Evolutionary conservation across 35 echinoderm and acorn worm species (phyloP).

Genomic region (Holothuria glaberrima): DNA sequence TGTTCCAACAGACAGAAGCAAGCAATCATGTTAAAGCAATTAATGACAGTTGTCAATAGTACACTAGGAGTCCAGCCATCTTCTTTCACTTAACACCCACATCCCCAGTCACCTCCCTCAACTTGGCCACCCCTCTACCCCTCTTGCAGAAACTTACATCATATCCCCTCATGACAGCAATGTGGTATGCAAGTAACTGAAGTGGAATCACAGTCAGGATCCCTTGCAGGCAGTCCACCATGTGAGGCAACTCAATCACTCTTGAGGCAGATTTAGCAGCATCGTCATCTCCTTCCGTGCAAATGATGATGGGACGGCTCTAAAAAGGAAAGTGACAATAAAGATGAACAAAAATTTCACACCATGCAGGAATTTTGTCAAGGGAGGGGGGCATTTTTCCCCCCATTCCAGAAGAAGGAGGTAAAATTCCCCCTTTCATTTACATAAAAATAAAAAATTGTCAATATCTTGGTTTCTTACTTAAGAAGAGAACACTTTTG

Average conservation of each 20-base stretch:
- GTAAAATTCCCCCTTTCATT: no score
- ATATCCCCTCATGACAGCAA: constrained; percentile 89
- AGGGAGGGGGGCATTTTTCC: no score
- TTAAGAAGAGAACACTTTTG: no score
- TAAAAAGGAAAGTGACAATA: background rate
- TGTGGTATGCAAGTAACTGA: constrained; percentile 95
- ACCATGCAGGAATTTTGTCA: no score
- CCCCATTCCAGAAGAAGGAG: no score
- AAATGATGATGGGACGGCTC: constrained; percentile 95
- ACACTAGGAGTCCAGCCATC: background rate
- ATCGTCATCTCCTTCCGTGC: constrained; percentile 79
- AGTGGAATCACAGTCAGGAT: constrained; percentile 95
- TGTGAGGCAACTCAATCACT: constrained; percentile 74
- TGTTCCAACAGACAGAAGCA: background rate
- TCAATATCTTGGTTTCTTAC: no score
- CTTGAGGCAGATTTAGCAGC: constrained; percentile 62
- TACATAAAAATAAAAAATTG: no score
- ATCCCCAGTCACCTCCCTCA: background rate
- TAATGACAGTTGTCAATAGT: background rate
- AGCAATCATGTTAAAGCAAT: background rate
- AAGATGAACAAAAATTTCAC: background rate
- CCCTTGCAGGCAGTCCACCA: constrained; percentile 85
- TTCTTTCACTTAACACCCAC: background rate
- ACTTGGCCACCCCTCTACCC: background rate
- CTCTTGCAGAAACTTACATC: constrained; percentile 77